Evolutionary conservation across 2,797 vertebrate species (phyloP), one percentile per base, ranked within the genome.

Genomic region (Mormyrops attenuatus): DNA sequence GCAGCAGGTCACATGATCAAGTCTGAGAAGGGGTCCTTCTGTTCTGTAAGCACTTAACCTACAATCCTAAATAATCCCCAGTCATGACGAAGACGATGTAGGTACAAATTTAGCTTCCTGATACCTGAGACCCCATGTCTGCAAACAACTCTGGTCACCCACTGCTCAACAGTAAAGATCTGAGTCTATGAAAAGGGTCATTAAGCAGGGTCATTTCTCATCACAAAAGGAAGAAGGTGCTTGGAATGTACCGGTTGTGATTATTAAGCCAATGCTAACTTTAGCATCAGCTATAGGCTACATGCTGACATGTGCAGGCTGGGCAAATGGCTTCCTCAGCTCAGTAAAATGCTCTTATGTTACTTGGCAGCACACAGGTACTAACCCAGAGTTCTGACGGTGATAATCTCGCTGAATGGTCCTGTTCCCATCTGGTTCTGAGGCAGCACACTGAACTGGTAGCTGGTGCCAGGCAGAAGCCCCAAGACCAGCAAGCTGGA

Each of bases 371-470:
- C 38, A 30, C n/a, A 47, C 47, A 88, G 80, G 30, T 89, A 93
- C 95, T 93, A 90, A 97, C 96, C 95, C 88, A 94, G 90, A 3
- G 98, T 98, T 63, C 92, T 90, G 0, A 94, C 91, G 8, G 95
- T 94, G 92, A 95, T 88, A 0, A 99, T 97, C 91, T 98, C 96
- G 8, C 98, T 99, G 95, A 99, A 99, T 17, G 98, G 98, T 4
- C 98, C 98, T 0, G 97, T 97, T 47, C 98, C 98, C 91, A 97
- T 93, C 90, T 97, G 97, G 93, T 99, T 99, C 87, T 97, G 97
- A 26, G 98, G 96, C 89, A 99, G 94, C 90, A 99, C 91, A 0
- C 97, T 99, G 95, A 99, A 98, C 95, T 99, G 98, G 95, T 99
- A 99, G 0, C 94, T 91, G 0, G 93, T 96, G 88, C 96, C 95